A percentile compares a stretch with the other conserved stretches of the same genome.
Conservation (phyloP, 2,888 invertebrate genomes). For the Allophyes oxyacanthae region DNA sequence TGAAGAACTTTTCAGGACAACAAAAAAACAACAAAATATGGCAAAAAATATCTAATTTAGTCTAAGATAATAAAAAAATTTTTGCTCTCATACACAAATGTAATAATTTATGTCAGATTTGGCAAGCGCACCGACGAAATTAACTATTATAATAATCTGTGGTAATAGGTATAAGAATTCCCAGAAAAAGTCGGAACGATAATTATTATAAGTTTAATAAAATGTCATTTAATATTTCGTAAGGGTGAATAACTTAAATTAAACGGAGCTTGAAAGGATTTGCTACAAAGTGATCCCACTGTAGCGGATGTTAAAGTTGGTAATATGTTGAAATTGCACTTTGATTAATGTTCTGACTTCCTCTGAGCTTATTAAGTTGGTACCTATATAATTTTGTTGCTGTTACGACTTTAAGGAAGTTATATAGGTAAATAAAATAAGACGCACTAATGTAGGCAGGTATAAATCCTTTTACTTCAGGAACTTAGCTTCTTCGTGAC, state of each 20-base stretch:
- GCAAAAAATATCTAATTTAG: no score
- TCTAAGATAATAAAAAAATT: no score
- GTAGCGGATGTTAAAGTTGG: slow-evolving; percentile 19
- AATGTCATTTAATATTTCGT: slow-evolving; percentile 2
- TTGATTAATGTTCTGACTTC: slow-evolving; percentile 37
- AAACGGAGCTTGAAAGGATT: slow-evolving; percentile 25
- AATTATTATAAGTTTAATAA: slow-evolving; percentile 4
- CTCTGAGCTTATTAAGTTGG: slow-evolving; percentile 9
- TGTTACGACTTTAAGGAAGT: background rate
- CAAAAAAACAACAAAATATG: no score
- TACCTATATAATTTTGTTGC: slow-evolving; percentile 9
- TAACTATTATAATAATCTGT: no score
- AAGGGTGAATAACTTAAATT: slow-evolving; percentile 19
- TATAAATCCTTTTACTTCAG: no score
- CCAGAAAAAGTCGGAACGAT: background rate
- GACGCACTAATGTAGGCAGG: no score
- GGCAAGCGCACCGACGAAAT: no score
- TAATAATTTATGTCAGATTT: no score
- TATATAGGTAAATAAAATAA: background rate
- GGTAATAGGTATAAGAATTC: no score
- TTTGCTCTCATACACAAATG: no score
- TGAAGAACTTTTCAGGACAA: no score
- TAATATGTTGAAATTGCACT: slow-evolving; percentile 54
- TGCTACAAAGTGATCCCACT: slow-evolving; percentile 3
- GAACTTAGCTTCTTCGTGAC: no score